Percentiles rank a stretch among this genome's conserved stretches.
These are phyloP conservation scores for Glyphotaelius pellucidus DNA, from an alignment of 2,888 invertebrate genomes.

Conservation along the genomic window DNA sequence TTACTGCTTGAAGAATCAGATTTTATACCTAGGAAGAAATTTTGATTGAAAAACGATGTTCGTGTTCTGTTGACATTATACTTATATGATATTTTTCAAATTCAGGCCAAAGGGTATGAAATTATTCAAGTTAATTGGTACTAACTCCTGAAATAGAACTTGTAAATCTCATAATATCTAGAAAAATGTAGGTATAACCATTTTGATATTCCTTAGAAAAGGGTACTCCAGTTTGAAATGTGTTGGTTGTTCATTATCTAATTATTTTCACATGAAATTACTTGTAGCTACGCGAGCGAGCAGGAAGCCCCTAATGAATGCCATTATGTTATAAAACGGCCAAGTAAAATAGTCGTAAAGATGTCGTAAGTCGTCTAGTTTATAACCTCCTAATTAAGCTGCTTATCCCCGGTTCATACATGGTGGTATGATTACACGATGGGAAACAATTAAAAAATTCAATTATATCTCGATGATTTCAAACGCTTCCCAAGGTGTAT, in stretches of 20 bases:
- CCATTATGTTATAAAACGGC: conserved; percentile 44
- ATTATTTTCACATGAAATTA: conserved; percentile 53
- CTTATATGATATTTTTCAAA: background rate
- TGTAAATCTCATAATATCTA: background rate
- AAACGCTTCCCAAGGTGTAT: background rate
- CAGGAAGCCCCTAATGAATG: conserved; percentile 59
- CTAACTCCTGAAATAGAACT: background rate
- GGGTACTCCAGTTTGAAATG: background rate
- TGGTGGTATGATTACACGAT: background rate
- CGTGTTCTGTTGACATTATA: too few species aligned
- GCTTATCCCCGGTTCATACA: background rate
- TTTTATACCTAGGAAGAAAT: too few species aligned
- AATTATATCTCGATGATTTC: background rate
- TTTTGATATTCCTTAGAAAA: background rate
- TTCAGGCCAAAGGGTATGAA: background rate
- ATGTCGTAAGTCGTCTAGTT: conserved; percentile 41
- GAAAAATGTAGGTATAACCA: background rate
- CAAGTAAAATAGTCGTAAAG: conserved; percentile 41
- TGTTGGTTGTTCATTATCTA: conserved; percentile 21
- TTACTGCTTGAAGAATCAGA: too few species aligned
- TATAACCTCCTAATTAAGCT: conserved; percentile 30
- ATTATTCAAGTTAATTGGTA: too few species aligned
- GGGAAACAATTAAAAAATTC: background rate
- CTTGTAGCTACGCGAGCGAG: background rate
- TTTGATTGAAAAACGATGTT: too few species aligned